Evolutionary conservation across 2,797 vertebrate species (phyloP), one percentile per base, ranked within the genome.

Genomic region (Xenentodon cancila): DNA sequence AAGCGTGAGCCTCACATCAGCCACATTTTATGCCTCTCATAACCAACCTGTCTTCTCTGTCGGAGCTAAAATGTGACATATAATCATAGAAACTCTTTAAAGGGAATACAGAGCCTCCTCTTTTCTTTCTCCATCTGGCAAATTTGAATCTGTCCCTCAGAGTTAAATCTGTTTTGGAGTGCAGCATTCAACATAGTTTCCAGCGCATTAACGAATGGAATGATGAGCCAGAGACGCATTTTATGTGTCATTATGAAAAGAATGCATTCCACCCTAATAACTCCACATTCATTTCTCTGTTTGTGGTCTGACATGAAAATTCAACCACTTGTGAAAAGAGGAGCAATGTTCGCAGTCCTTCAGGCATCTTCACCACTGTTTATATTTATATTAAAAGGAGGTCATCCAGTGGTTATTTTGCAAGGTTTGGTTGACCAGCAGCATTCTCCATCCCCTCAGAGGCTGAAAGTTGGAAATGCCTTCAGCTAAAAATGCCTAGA

Each of bases 371-470:
- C 3, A 17, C 42, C 40, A 25, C 0, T 44, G 25, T 57, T 20
- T n/a, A 53, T 4, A 49, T 30, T 34, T 25, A 27, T 44, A 37
- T 37, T 55, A 21, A 56, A 61, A 77, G 17, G 37, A 69, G 80
- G 64, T 86, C 65, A 80, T 30, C 47, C 65, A 6, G 43, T 76
- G 82, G 80, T 82, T 65, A 25, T 5, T 73, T 72, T 60, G 71
- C n/a, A 56, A 53, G 20, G 64, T 74, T 60, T 62, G 60, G 34
- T 68, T 65, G 52, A 44, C 9, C 64, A 64, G 55, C 45, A 18
- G 32, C 59, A 57, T 84, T 76, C 45, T 53, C 9, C 46, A 44
- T 61, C 11, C 49, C 40, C 34, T 49, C 6, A 42, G 32, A 17
- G 59, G 55, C 20, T 18, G 20, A 70, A 68, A 3, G 9, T 46